Percentiles rank a stretch among this genome's conserved stretches.
phyloP scores from a whole-genome alignment of 1,140 invertebrate species.

The Pseudomyrmex concolor region DNA sequence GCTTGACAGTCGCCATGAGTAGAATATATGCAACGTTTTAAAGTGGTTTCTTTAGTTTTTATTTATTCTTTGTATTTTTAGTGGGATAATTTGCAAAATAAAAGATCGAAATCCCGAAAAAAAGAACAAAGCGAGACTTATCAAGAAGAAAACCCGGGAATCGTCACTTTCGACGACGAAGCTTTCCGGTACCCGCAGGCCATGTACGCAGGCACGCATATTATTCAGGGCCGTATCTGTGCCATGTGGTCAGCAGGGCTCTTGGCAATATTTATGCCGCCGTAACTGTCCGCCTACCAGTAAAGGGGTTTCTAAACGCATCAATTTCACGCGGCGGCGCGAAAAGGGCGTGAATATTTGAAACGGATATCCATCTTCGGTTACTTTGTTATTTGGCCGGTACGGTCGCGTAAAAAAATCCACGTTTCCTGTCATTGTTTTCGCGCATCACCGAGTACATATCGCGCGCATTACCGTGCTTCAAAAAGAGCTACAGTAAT shows the following conservation, averaged over 20 bases:
- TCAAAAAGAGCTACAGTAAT: not conserved
- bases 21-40: not conserved
- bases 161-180: constrained; percentile 48
- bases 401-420: constrained; percentile 63
- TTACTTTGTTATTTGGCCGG: constrained; percentile 80
- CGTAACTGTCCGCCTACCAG: constrained; percentile 84
- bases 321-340: constrained; percentile 83
- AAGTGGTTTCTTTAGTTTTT: not conserved
- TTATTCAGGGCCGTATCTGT: constrained; percentile 75
- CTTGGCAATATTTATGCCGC: constrained; percentile 83
- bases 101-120: not conserved
- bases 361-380: constrained; percentile 85
- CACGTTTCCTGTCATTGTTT: constrained; percentile 56
- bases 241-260: constrained; percentile 82
- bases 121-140: not conserved
- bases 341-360: constrained; percentile 85
- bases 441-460: constrained; percentile 1
- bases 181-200: constrained; percentile 62
- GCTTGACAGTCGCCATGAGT: not conserved
- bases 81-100: not conserved
- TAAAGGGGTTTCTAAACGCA: constrained; percentile 84
- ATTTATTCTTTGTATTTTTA: not conserved
- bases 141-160: constrained; percentile 24
- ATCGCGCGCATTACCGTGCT: not conserved
- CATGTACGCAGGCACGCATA: constrained; percentile 54